Evolutionary conservation across 2,113 vertebrate genomes (phyloP).

Genomic region (Tenebrosternarchus preto): DNA sequence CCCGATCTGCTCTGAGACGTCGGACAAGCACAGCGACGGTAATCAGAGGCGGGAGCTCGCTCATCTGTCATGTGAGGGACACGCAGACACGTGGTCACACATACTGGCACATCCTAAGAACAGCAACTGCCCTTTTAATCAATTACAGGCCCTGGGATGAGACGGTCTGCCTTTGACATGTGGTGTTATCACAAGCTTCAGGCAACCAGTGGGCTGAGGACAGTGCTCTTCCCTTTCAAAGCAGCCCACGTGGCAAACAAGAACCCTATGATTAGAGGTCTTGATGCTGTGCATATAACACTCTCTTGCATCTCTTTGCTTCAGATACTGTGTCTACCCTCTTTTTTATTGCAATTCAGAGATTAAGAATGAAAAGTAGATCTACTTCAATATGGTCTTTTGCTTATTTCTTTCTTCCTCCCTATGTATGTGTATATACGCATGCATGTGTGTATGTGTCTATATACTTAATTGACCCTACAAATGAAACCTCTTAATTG

Average conservation of each 20-base stretch:
- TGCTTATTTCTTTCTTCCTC: neutral
- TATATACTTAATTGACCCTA: too few relatives aligned
- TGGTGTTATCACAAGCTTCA: neutral
- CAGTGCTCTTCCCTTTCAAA: neutral
- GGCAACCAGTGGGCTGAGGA: neutral
- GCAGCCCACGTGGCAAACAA: neutral
- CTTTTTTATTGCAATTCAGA: neutral
- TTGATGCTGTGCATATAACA: neutral
- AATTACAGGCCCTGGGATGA: constrained; percentile 27
- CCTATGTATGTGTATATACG: too few relatives aligned
- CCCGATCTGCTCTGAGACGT: constrained; percentile 19
- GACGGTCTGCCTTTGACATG: neutral
- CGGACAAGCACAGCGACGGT: constrained; percentile 13
- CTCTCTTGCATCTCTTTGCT: neutral
- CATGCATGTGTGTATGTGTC: too few relatives aligned
- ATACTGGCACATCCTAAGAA: neutral
- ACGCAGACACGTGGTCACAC: neutral
- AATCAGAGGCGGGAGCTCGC: constrained; percentile 23
- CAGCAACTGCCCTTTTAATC: constrained; percentile 23
- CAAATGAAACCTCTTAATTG: too few relatives aligned
- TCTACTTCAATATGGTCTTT: neutral
- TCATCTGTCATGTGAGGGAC: neutral
- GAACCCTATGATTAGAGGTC: neutral
- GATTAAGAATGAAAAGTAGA: too few relatives aligned
- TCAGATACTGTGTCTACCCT: neutral